Conservation (phyloP, 2,888 invertebrate species). For the Melanophora roralis region DNA sequence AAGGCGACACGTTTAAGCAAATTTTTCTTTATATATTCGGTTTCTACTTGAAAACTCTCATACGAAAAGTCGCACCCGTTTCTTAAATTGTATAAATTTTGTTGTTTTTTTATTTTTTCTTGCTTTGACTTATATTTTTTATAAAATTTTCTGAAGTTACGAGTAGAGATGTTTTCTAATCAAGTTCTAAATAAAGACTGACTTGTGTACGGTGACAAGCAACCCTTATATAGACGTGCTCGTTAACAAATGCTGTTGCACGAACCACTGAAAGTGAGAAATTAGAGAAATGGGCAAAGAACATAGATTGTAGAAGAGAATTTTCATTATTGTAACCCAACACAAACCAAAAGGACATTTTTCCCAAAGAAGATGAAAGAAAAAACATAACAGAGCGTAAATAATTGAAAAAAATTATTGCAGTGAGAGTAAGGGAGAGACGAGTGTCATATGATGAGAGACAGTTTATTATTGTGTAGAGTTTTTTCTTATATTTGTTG, state of each 20-base stretch:
- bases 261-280: conserved; percentile 28
- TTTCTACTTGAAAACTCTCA: conserved; percentile 37
- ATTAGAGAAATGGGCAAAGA: not conserved
- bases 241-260: conserved; percentile 42
- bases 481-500: conserved; percentile 22
- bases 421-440: not conserved
- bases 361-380: not conserved
- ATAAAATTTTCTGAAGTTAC: conserved; percentile 34
- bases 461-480: conserved; percentile 36
- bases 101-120: conserved; percentile 39
- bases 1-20: conserved; percentile 33
- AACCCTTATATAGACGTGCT: conserved; percentile 70
- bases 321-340: not conserved
- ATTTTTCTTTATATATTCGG: conserved; percentile 30
- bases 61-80: conserved; percentile 64
- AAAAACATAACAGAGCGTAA: conserved; percentile 54
- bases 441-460: not conserved
- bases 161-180: conserved; percentile 48
- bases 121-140: conserved; percentile 43
- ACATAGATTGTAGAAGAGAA: not conserved
- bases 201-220: conserved; percentile 65
- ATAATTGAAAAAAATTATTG: conserved; percentile 33
- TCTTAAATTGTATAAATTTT: conserved; percentile 49
- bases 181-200: conserved; percentile 70
- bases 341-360: conserved; percentile 16